Conservation (phyloP, 2,797 vertebrate genomes). For the Jordanella pulchra region DNA sequence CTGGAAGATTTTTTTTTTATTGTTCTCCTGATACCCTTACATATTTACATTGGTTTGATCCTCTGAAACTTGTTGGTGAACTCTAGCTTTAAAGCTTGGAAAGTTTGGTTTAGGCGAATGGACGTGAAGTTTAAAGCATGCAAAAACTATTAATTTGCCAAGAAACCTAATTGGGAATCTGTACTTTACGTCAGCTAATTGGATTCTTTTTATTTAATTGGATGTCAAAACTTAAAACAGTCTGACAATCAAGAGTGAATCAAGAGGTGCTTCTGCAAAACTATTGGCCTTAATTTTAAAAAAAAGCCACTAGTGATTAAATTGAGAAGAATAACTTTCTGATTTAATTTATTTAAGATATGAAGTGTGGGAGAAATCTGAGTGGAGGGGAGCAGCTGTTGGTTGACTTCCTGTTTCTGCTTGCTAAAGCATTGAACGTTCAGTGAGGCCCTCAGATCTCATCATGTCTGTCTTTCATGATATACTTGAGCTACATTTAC, state of each 20-base stretch:
- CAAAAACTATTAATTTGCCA: background rate
- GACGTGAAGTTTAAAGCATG: too few relatives aligned
- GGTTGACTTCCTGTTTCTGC: slow-evolving; percentile 5
- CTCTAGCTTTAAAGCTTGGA: background rate
- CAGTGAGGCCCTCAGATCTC: background rate
- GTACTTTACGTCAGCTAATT: background rate
- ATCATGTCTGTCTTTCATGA: background rate
- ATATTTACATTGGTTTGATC: background rate
- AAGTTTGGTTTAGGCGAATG: too few relatives aligned
- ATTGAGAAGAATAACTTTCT: background rate
- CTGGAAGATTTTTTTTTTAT: background rate
- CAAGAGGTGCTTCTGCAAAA: background rate
- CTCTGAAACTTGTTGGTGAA: background rate
- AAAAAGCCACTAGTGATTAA: background rate
- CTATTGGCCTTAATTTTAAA: background rate
- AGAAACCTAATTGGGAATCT: background rate
- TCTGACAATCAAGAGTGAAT: background rate
- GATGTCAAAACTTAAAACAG: background rate
- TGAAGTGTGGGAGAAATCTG: too few relatives aligned
- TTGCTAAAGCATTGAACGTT: background rate
- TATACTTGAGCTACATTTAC: background rate
- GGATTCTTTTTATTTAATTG: too few relatives aligned
- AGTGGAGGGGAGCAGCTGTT: background rate
- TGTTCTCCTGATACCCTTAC: background rate
- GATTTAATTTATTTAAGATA: background rate